Percentiles rank a stretch among this genome's conserved stretches.
These are phyloP conservation scores for Tethya wilhelma DNA, from an alignment of 37 sponge, comb jelly and placozoan genomes.

Conservation along the genomic window DNA sequence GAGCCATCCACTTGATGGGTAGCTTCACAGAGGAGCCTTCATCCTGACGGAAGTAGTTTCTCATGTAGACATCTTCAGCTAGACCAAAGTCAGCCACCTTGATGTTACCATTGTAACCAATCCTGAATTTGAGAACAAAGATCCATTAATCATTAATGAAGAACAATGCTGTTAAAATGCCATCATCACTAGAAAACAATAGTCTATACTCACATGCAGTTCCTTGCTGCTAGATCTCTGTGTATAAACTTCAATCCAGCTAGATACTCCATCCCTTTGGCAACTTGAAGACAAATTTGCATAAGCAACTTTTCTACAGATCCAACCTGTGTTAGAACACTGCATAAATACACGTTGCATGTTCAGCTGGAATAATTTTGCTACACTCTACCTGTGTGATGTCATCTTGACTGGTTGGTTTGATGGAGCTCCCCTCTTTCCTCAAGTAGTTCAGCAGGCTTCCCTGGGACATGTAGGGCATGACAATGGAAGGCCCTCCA, in stretches of 20 bases:
- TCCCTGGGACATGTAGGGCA: no score
- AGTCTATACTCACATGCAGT: conserved; percentile 37
- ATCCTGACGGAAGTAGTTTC: conserved; percentile 17
- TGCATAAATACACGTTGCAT: no score
- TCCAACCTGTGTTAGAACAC: no score
- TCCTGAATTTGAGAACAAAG: background rate
- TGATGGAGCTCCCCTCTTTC: no score
- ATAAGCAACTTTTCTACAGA: background rate
- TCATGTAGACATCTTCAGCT: conserved; percentile 8
- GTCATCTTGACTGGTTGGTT: conserved; percentile 2
- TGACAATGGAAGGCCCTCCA: no score
- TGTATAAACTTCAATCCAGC: conserved; percentile 16
- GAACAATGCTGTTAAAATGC: no score
- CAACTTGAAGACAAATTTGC: conserved; percentile 29
- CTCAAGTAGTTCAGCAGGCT: no score
- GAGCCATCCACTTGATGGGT: conserved; percentile 38
- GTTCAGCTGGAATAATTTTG: no score
- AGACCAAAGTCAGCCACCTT: conserved; percentile 38
- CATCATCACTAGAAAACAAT: no score
- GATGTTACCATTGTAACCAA: background rate
- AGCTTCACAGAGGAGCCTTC: conserved; percentile 4
- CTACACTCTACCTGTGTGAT: background rate
- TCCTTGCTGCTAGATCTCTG: conserved; percentile 56
- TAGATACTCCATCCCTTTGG: conserved; percentile 48
- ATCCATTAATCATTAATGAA: background rate